These are phyloP conservation scores for Phrynocephalus guinanensis DNA, from an alignment of 2,797 vertebrate species.

Conservation along the genomic window DNA sequence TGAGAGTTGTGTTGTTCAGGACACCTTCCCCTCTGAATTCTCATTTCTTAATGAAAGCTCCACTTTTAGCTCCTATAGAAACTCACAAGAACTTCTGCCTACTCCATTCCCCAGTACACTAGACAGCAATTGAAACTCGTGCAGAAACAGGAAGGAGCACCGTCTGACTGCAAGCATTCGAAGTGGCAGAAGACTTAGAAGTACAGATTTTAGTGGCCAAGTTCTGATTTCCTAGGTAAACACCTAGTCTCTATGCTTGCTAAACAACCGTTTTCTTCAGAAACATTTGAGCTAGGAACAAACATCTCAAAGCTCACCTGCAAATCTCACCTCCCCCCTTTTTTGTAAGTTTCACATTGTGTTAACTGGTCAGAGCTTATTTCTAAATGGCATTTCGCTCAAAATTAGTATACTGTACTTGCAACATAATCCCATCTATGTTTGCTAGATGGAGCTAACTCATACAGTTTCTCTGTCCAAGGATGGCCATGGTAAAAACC, in stretches of 20 bases:
- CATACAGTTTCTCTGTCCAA: background rate
- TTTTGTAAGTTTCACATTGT: background rate
- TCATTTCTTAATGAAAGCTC: conserved; percentile 72
- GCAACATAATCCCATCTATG: background rate
- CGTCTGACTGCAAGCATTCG: background rate
- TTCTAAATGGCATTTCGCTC: background rate
- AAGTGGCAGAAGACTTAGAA: background rate
- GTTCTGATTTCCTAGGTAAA: background rate
- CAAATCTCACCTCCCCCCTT: too few relatives aligned
- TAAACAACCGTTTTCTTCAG: background rate
- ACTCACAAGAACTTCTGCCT: conserved; percentile 56
- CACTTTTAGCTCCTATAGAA: conserved; percentile 54
- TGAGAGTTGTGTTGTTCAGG: conserved; percentile 62
- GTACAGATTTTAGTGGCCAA: background rate
- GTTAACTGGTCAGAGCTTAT: too few relatives aligned
- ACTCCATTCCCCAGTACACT: background rate
- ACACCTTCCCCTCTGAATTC: conserved; percentile 56
- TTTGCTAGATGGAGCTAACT: background rate
- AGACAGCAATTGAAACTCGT: conserved; percentile 4
- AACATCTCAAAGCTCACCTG: background rate
- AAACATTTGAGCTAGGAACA: background rate
- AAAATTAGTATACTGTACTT: background rate
- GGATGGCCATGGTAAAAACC: background rate
- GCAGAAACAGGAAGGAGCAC: background rate
- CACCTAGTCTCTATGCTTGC: background rate